Evolutionary conservation across 37 sponge, comb jelly and placozoan species (phyloP).

Genomic region (Tethya wilhelma): DNA sequence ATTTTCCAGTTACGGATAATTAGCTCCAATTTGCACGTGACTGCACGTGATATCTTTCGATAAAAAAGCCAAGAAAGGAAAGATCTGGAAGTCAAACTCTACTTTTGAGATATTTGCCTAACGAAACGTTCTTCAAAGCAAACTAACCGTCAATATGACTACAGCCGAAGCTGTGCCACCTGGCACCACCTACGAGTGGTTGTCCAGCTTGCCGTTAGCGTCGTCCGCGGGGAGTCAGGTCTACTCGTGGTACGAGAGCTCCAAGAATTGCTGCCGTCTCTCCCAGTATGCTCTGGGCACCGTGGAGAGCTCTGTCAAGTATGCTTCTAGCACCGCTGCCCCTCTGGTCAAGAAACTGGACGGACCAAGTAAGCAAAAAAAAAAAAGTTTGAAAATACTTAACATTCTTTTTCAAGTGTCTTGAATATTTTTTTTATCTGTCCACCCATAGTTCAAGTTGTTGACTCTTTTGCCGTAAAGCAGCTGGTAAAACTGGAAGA

Average conservation of each 20-base stretch:
- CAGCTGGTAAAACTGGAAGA: slow-evolving; percentile 63
- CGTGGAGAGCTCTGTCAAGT: slow-evolving; percentile 60
- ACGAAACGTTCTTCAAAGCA: no score
- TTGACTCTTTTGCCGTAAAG: slow-evolving; percentile 44
- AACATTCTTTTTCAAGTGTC: not conserved
- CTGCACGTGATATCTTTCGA: no score
- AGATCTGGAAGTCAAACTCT: no score
- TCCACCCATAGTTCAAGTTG: slow-evolving; percentile 30
- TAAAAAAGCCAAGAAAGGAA: not conserved
- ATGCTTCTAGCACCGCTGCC: slow-evolving; percentile 42
- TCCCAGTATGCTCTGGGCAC: slow-evolving; percentile 53
- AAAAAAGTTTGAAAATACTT: no score
- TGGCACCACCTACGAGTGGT: slow-evolving; percentile 61
- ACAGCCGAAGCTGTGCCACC: not conserved
- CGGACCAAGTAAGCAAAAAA: no score
- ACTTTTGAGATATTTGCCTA: no score
- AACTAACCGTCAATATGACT: not conserved
- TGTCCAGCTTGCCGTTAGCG: slow-evolving; percentile 49
- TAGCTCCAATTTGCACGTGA: no score
- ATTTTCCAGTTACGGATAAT: no score
- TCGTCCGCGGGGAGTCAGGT: slow-evolving; percentile 45
- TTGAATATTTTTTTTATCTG: not conserved
- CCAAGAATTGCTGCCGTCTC: slow-evolving; percentile 43
- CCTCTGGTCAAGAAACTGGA: slow-evolving; percentile 68
- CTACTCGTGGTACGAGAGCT: slow-evolving; percentile 53